phyloP scores from a whole-genome alignment of 37 sponge, comb jelly and placozoan species.

The Halisarca cf. caerulea region DNA sequence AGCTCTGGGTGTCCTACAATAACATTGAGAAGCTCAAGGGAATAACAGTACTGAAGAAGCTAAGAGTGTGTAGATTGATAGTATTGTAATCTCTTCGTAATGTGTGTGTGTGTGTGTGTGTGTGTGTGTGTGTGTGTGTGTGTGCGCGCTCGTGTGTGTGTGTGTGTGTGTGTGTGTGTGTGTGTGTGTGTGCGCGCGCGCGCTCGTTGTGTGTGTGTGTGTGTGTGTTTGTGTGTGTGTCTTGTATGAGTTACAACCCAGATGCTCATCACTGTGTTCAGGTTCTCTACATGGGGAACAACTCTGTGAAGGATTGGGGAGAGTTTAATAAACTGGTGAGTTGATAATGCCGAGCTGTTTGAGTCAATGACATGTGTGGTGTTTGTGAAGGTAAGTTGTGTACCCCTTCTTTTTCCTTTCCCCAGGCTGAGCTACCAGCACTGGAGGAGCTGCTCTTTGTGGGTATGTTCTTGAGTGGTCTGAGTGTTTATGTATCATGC shows the following conservation, averaged over 20 bases:
- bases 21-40: slow-evolving; percentile 95
- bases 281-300: slow-evolving; percentile 98
- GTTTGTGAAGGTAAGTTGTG: slow-evolving; percentile 68
- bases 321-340: slow-evolving; percentile 88
- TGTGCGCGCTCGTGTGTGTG: not conserved
- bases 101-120: no score
- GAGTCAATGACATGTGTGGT: slow-evolving; percentile 46
- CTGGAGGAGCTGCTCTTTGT: slow-evolving; percentile 95
- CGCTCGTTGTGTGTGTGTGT: not conserved
- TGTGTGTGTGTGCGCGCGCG: no score
- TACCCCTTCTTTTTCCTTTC: slow-evolving; percentile 48
- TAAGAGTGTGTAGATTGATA: slow-evolving; percentile 58
- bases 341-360: not conserved
- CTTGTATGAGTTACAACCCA: no score
- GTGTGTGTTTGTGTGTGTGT: not conserved
- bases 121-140: not conserved
- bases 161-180: not conserved
- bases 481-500: not conserved
- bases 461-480: slow-evolving; percentile 41
- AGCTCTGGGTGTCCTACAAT: slow-evolving; percentile 98
- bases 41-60: slow-evolving; percentile 84
- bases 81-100: not conserved
- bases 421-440: slow-evolving; percentile 70
- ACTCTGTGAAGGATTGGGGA: slow-evolving; percentile 96
- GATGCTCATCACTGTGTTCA: no score